Evolutionary conservation across 2,888 invertebrate genomes (phyloP).

Genomic region (Branchipolynoe longqiensis): DNA sequence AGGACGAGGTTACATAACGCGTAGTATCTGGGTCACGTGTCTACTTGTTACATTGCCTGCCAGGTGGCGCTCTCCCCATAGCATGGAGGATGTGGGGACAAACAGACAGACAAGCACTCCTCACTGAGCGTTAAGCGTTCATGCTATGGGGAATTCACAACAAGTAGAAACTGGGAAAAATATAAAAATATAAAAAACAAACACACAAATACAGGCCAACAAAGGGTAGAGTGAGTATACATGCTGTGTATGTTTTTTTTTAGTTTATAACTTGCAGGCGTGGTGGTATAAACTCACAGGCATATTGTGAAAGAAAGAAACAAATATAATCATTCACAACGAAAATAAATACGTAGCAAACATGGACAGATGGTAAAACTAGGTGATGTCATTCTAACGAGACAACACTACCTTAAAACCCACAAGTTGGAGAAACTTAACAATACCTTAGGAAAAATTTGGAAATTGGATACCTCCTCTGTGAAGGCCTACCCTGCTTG

Average conservation of each 20-base stretch:
- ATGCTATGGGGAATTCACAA: constrained; percentile 30
- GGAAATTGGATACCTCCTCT: constrained; percentile 46
- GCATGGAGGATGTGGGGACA: too few relatives aligned
- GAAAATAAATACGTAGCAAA: constrained; percentile 34
- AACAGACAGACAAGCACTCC: neutral
- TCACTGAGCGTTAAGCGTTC: constrained; percentile 2
- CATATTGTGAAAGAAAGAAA: neutral
- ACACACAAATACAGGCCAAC: too few relatives aligned
- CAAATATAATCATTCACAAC: constrained; percentile 33
- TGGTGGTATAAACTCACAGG: constrained; percentile 1
- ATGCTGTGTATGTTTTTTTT: neutral
- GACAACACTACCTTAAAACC: constrained; percentile 54
- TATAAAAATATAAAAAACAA: too few relatives aligned
- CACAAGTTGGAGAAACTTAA: constrained; percentile 44
- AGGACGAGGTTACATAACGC: too few relatives aligned
- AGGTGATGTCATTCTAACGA: constrained; percentile 51
- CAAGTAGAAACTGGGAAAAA: too few relatives aligned
- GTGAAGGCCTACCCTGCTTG: constrained; percentile 55
- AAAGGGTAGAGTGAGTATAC: neutral
- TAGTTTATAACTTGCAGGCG: neutral
- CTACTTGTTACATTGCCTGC: too few relatives aligned
- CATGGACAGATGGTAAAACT: too few relatives aligned
- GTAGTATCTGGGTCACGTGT: too few relatives aligned
- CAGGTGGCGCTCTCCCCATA: too few relatives aligned
- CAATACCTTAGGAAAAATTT: constrained; percentile 56